These are phyloP conservation scores for Cichladusa arquata DNA, from an alignment of 2,113 vertebrate genomes.

Conservation along the genomic window DNA sequence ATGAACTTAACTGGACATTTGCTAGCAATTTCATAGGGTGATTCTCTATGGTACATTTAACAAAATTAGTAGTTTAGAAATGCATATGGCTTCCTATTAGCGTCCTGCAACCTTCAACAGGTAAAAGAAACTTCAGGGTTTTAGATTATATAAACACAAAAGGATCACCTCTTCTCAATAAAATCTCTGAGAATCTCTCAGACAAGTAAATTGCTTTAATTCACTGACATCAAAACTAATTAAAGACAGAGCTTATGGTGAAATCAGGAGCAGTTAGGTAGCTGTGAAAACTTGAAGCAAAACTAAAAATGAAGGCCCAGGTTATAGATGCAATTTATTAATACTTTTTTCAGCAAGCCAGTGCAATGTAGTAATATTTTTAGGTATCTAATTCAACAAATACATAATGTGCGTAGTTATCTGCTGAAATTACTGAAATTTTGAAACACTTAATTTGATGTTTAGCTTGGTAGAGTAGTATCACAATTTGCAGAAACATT, in stretches of 20 bases:
- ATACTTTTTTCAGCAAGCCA: neutral
- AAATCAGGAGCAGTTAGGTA: neutral
- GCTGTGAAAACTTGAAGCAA: neutral
- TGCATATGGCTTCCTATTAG: neutral
- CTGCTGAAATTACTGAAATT: neutral
- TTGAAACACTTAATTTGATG: neutral
- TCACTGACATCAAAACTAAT: neutral
- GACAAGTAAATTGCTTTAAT: neutral
- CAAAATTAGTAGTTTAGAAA: neutral
- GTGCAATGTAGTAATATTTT: neutral
- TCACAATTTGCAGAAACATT: neutral
- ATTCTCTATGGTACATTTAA: neutral
- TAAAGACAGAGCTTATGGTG: neutral
- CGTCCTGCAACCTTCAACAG: neutral
- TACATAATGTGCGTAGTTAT: neutral
- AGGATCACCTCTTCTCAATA: neutral
- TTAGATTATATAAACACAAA: neutral
- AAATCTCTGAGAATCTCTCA: neutral
- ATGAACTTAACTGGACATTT: neutral
- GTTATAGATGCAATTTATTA: neutral
- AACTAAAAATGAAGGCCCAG: neutral
- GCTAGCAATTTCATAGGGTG: neutral
- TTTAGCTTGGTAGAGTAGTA: neutral
- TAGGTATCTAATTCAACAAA: neutral
- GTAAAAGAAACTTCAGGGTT: neutral